Percentiles rank a stretch among this genome's conserved stretches.
Evolutionary conservation across 1,140 invertebrate genomes (phyloP).

Genomic region (Hylaeus volcanicus): DNA sequence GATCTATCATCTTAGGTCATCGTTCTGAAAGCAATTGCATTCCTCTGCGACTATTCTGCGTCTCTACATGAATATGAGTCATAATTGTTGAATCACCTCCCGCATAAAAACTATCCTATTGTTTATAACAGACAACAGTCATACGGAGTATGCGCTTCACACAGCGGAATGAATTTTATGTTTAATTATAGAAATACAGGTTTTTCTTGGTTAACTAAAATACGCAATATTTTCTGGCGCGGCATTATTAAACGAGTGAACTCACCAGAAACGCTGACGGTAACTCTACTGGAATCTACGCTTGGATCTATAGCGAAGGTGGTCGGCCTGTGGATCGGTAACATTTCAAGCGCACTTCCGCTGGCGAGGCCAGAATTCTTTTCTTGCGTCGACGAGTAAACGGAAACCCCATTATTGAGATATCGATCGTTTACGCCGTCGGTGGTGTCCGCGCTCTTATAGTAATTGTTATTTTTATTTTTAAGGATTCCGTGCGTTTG

Average conservation of each 20-base stretch:
- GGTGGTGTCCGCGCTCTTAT: slow-evolving; percentile 77
- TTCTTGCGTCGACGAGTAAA: slow-evolving; percentile 41
- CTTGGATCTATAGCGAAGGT: slow-evolving; percentile 83
- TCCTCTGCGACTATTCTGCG: too few relatives aligned
- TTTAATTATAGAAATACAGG: too few relatives aligned
- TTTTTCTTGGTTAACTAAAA: too few relatives aligned
- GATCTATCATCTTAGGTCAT: too few relatives aligned
- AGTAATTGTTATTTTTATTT: slow-evolving; percentile 77
- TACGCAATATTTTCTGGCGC: too few relatives aligned
- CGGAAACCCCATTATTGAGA: slow-evolving; percentile 57
- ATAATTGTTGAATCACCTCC: too few relatives aligned
- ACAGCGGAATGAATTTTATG: too few relatives aligned
- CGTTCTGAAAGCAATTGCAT: too few relatives aligned
- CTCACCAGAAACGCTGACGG: slow-evolving; percentile 81
- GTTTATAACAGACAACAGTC: too few relatives aligned
- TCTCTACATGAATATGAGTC: too few relatives aligned
- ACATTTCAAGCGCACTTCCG: slow-evolving; percentile 85
- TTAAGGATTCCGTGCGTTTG: slow-evolving; percentile 77
- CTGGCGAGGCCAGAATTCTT: slow-evolving; percentile 80
- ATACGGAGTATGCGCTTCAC: too few relatives aligned
- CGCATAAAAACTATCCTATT: too few relatives aligned
- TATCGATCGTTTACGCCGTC: slow-evolving; percentile 81
- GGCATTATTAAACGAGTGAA: neutral
- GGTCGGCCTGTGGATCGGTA: slow-evolving; percentile 83
- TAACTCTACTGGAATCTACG: slow-evolving; percentile 79